Conservation (phyloP, 2,797 vertebrate species). For the Ataeniobius toweri region DNA sequence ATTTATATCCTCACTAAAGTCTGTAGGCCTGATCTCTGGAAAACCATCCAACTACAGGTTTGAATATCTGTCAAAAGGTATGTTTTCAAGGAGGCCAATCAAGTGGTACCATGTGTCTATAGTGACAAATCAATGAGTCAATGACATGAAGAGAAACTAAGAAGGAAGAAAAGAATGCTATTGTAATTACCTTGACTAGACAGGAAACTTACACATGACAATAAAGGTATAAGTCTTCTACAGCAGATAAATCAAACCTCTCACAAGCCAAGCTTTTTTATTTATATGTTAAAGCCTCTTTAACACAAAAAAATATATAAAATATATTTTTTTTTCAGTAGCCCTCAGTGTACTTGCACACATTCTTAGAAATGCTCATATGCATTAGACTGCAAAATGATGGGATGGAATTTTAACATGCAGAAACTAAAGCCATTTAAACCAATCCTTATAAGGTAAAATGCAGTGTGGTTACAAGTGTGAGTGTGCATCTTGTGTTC, state of each 20-base stretch:
- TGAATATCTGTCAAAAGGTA: constrained; percentile 41
- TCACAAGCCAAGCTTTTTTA: background rate
- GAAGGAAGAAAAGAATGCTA: background rate
- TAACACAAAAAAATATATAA: background rate
- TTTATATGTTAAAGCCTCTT: background rate
- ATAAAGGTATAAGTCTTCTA: background rate
- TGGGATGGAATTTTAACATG: background rate
- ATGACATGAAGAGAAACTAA: constrained; percentile 3
- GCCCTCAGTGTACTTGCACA: background rate
- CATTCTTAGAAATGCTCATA: background rate
- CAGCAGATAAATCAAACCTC: background rate
- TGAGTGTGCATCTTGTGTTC: constrained; percentile 35
- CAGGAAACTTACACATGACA: background rate
- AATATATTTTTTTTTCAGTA: background rate
- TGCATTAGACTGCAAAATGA: background rate
- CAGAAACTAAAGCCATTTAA: constrained; percentile 14
- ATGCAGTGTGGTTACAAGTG: constrained; percentile 28
- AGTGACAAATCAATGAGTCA: constrained; percentile 6
- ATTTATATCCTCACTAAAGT: constrained; percentile 27
- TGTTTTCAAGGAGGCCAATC: constrained; percentile 41
- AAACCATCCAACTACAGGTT: constrained; percentile 45
- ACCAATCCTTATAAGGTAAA: constrained; percentile 61
- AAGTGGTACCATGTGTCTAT: background rate
- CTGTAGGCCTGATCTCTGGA: constrained; percentile 18
- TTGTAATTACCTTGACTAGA: background rate